Percentiles rank a stretch among this genome's conserved stretches.
phyloP scores from a whole-genome alignment of 2,888 invertebrate genomes.

The Heliothis peltigera region DNA sequence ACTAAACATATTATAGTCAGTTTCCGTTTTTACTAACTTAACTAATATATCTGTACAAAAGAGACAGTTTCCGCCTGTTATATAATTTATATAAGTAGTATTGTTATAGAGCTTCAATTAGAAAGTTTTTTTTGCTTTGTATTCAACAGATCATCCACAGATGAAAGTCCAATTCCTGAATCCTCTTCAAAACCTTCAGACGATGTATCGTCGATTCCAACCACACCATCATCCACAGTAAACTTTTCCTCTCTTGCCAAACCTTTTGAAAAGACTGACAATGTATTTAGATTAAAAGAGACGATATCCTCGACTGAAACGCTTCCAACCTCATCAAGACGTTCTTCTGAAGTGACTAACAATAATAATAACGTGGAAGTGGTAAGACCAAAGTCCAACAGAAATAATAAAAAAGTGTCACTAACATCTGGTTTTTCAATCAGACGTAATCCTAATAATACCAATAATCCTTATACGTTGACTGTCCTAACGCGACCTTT shows the following conservation, averaged over 20 bases:
- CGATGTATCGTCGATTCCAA: conserved; percentile 73
- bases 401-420: conserved; percentile 80
- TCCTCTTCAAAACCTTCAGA: conserved; percentile 83
- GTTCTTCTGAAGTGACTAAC: conserved; percentile 77
- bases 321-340: conserved; percentile 70
- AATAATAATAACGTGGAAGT: conserved; percentile 74
- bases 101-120: conserved; percentile 80
- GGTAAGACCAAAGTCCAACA: conserved; percentile 69
- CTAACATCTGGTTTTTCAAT: conserved; percentile 88
- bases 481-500: conserved; percentile 82
- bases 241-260: conserved; percentile 86
- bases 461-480: conserved; percentile 84
- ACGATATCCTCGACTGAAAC: conserved; percentile 79
- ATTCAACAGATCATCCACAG: conserved; percentile 90
- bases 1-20: conserved; percentile 52
- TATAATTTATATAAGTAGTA: conserved; percentile 66
- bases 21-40: conserved; percentile 64
- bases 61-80: conserved; percentile 47
- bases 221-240: conserved; percentile 73
- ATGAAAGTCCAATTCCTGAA: conserved; percentile 84
- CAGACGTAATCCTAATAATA: conserved; percentile 80
- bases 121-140: conserved; percentile 88
- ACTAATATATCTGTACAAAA: conserved; percentile 45
- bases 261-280: conserved; percentile 87
- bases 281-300: conserved; percentile 78